phyloP scores from a whole-genome alignment of 2,888 invertebrate genomes.

The Cenopis cana region DNA sequence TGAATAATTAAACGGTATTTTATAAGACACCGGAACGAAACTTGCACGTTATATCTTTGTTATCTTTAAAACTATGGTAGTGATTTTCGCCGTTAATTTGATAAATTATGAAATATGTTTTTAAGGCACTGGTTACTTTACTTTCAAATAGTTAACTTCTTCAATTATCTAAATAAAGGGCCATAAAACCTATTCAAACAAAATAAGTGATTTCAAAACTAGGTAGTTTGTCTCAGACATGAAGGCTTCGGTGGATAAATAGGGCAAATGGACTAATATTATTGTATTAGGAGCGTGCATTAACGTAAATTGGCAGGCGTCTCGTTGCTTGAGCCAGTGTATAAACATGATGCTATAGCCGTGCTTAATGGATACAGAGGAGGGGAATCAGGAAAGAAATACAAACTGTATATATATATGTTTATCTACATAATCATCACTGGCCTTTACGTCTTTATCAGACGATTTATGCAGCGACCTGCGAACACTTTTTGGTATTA shows the following conservation, averaged over 20 bases:
- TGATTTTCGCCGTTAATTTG: too few relatives aligned
- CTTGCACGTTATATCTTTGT: too few relatives aligned
- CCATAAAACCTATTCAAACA: not conserved
- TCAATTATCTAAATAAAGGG: not conserved
- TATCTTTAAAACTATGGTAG: too few relatives aligned
- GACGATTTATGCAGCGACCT: too few relatives aligned
- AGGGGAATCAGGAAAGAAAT: slow-evolving; percentile 8
- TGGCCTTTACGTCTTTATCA: too few relatives aligned
- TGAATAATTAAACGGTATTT: not conserved
- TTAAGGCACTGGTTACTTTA: not conserved
- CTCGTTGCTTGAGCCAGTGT: slow-evolving; percentile 33
- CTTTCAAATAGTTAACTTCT: not conserved
- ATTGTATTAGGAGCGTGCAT: slow-evolving; percentile 61
- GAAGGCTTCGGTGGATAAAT: slow-evolving; percentile 46
- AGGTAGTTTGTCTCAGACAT: slow-evolving; percentile 20
- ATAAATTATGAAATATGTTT: too few relatives aligned
- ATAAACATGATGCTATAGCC: slow-evolving; percentile 22
- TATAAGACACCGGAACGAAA: not conserved
- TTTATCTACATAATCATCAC: too few relatives aligned
- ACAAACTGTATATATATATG: not conserved
- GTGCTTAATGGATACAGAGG: slow-evolving; percentile 16
- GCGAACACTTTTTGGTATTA: too few relatives aligned
- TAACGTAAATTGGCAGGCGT: slow-evolving; percentile 58
- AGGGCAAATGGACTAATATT: slow-evolving; percentile 68
- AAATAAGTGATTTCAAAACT: slow-evolving; percentile 21